Base-by-base conservation (phyloP, 2,888 invertebrate species). In the Lissonota sp. region DNA sequence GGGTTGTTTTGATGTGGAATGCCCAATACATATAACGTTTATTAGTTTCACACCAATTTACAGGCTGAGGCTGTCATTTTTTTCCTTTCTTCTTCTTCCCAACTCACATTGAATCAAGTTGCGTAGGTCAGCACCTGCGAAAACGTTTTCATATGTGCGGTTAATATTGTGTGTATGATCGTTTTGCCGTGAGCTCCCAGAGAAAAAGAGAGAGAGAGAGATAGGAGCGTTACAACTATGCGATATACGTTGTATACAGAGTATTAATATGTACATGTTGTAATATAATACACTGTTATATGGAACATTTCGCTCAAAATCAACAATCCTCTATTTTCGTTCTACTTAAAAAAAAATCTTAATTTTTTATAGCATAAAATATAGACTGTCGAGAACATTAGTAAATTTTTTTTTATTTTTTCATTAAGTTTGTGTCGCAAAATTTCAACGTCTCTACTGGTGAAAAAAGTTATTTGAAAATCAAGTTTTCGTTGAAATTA, bases 81-180 rank as follows among this genome's bases (percentile, higher is more conserved):
- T 37, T 39, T 6, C 14, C 37, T 58, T 58, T 39, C 8, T 39
- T 70, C 58, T 58, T 55, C 72, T 72, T 6, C 16, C 53, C n/a
- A 53, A 14, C 55, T 44, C 46, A 42, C 60, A 39, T 77, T 42
- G 42, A 77, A 77, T 57, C 58, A 58, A 40, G 6, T 57, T 49
- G 55, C 79, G 69, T 73, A 79, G 79, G 79, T 73, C 73, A 73
- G 49, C 79, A 79, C 79, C 79, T 79, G 79, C 73, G 46, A 67
- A 74, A 79, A 39, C 79, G 46, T 67, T 67, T 51, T 66, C 69
- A 60, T 63, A 16, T 37, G 40, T 63, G 63, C 67, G 51, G 66
- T 51, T 64, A 66, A 78, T 60, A 26, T 26, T 26, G 26, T 26
- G 3, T 26, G 37, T 73, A 49, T 57, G 57, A 42, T 55, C 58